These are phyloP conservation scores for Bradysia coprophila DNA, from an alignment of 1,140 invertebrate species.

Conservation along the genomic window DNA sequence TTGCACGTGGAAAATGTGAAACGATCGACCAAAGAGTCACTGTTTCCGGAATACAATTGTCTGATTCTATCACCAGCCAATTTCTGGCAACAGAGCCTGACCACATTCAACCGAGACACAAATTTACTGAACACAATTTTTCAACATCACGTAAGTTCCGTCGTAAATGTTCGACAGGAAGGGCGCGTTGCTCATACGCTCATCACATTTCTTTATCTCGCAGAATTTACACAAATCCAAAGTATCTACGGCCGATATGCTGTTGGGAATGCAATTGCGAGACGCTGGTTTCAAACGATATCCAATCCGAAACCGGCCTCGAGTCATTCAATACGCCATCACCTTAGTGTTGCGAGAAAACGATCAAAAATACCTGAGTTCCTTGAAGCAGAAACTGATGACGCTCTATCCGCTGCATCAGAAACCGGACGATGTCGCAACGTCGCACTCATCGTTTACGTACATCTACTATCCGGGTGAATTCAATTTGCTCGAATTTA, in stretches of 20 bases:
- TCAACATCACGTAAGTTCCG: constrained; percentile 49
- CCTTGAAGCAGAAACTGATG: constrained; percentile 47
- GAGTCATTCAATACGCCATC: constrained; percentile 76
- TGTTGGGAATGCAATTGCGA: constrained; percentile 79
- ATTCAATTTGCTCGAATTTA: constrained; percentile 70
- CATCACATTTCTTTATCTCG: too few relatives aligned
- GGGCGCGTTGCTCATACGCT: too few relatives aligned
- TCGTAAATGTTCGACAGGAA: neutral
- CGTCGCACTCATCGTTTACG: constrained; percentile 22
- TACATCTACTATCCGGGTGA: constrained; percentile 75
- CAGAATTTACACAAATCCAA: constrained; percentile 58
- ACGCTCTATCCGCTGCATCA: constrained; percentile 52
- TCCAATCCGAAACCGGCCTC: constrained; percentile 57
- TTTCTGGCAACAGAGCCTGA: constrained; percentile 72
- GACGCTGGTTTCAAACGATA: constrained; percentile 80
- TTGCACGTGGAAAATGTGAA: constrained; percentile 70
- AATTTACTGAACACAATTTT: constrained; percentile 65
- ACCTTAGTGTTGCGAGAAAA: constrained; percentile 72
- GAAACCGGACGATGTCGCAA: constrained; percentile 6
- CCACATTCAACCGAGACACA: constrained; percentile 53
- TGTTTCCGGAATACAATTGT: constrained; percentile 81
- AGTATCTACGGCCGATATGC: constrained; percentile 69
- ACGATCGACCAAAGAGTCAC: constrained; percentile 30
- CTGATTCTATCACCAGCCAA: constrained; percentile 85
- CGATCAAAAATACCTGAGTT: constrained; percentile 57